Conservation (phyloP, 1,140 invertebrate species). For the Drosophila sulfurigaster region DNA sequence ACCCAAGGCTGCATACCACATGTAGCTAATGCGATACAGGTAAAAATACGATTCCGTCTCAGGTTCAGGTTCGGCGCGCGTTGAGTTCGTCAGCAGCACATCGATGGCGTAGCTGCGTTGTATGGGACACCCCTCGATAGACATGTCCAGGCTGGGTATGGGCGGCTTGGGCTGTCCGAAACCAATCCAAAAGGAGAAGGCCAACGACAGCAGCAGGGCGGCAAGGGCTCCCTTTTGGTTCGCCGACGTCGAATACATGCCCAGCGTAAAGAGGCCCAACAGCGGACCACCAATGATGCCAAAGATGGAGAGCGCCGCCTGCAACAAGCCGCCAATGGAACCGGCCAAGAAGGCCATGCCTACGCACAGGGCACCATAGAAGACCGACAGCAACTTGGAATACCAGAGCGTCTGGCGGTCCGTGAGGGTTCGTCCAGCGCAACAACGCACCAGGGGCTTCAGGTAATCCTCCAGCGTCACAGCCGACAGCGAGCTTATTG, state of each 20-base stretch:
- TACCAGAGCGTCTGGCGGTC: constrained; percentile 78
- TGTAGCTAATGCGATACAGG: constrained; percentile 90
- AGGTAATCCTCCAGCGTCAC: constrained; percentile 94
- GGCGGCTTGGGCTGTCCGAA: constrained; percentile 92
- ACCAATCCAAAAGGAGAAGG: constrained; percentile 92
- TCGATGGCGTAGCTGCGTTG: constrained; percentile 38
- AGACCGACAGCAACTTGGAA: constrained; percentile 88
- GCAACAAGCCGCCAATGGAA: constrained; percentile 89
- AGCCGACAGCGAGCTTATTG: constrained; percentile 92
- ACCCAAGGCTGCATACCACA: constrained; percentile 93
- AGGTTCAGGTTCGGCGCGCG: not conserved
- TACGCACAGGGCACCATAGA: constrained; percentile 90
- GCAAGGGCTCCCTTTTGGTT: constrained; percentile 90
- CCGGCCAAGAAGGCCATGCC: constrained; percentile 90
- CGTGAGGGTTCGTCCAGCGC: constrained; percentile 60
- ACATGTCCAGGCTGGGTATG: constrained; percentile 86
- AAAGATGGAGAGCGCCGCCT: constrained; percentile 91
- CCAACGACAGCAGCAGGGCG: constrained; percentile 88
- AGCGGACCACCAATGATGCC: constrained; percentile 93
- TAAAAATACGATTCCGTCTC: constrained; percentile 64
- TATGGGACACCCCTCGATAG: constrained; percentile 86
- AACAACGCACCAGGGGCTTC: constrained; percentile 85
- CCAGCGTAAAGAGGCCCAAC: constrained; percentile 91
- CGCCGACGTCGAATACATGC: constrained; percentile 89
- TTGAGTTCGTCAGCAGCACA: constrained; percentile 22